Base-by-base conservation (phyloP, 2,113 vertebrate species). In the Trichomycterus rosablanca region DNA sequence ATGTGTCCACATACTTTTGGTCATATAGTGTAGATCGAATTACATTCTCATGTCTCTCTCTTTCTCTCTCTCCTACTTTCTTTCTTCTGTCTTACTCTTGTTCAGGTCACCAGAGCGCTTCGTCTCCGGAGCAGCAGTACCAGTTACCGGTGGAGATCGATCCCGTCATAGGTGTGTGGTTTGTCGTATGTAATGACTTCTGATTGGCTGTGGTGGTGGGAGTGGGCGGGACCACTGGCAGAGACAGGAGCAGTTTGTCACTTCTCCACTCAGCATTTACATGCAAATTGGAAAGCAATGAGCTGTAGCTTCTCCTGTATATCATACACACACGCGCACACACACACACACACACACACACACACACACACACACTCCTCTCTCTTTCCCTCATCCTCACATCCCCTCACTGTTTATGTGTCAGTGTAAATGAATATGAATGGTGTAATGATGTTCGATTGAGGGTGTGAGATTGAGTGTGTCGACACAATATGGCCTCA, bases 251-350 rank as follows among this genome's bases (percentile, higher is more conserved):
- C 71, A 80, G 90, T 93, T 94, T 92, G 93, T 93, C 92, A 92
- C 88, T 91, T 90, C 92, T 89, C 86, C 90, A 88, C 89, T 87
- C 89, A 89, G 89, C 93, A 98, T 98, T 98, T 97, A 93, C 95
- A 98, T 98, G 92, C 93, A 98, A 98, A 98, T 98, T 97, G 93
- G 93, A 97, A 97, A 91, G 92, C 93, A 96, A 94, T 97, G 95
- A 96, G 93, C 94, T 97, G 94, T 96, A 90, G 91, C 91, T 92
- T 87, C 85, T 86, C 92, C 90, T 86, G 89, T 93, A 93, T 94
- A 97, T 96, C 92, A 93, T 95, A 83, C 86, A 87, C 88, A 88
- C 87, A 87, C 44, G 28, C 34, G 28, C 44, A 37, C 58, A 49
- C 44, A 60, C 43, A 39, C 14, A 37, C 40, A n/a, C n/a, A n/a